Percentiles rank a stretch among this genome's conserved stretches.
Evolutionary conservation across 64 coral and sea anemone species (phyloP).

Genomic region (Cladopsammia gracilis): DNA sequence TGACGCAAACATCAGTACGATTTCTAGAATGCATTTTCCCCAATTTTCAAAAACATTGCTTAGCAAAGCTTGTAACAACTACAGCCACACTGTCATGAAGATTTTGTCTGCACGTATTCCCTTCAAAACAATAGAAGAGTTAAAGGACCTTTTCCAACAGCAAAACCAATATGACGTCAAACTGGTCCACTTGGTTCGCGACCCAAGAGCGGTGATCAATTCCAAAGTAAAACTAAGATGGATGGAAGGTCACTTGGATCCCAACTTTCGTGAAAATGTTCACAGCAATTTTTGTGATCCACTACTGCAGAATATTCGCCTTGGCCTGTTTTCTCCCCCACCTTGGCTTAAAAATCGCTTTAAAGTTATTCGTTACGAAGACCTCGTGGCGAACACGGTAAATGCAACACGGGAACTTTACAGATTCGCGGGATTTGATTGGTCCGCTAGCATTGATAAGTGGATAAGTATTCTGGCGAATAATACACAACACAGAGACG

Average conservation of each 20-base stretch:
- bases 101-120: neutral
- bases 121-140: neutral
- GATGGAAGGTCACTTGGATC: neutral
- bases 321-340: neutral
- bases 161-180: neutral
- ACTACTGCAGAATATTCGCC: neutral
- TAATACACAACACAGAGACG: no score
- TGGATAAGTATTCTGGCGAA: no score
- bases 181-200: constrained; percentile 1
- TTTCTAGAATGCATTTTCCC: neutral
- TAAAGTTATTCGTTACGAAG: neutral
- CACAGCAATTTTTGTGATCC: neutral
- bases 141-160: neutral
- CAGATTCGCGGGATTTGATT: neutral
- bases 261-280: neutral
- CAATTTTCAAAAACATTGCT: neutral
- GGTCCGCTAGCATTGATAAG: neutral
- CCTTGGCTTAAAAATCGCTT: constrained; percentile 2
- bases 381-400: neutral
- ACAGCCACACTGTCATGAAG: neutral
- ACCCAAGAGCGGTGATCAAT: neutral
- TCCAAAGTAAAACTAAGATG: neutral
- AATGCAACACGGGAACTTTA: neutral
- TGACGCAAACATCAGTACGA: neutral
- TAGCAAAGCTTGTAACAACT: neutral